Evolutionary conservation across 2,113 vertebrate genomes (phyloP).

Genomic region (Centrocercus urophasianus): DNA sequence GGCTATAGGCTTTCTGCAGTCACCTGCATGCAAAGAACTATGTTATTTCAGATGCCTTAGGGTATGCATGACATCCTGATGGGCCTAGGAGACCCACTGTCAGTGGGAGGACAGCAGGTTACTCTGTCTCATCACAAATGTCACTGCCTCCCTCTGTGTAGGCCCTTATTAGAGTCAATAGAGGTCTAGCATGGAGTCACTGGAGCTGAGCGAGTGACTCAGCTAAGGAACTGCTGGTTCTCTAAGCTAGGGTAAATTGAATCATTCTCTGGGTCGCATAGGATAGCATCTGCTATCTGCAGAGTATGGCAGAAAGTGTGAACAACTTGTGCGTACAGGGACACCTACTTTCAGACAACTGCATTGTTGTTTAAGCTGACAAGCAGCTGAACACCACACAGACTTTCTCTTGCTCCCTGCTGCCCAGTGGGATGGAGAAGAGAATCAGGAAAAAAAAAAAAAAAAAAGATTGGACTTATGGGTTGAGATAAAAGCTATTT

Average conservation of each 20-base stretch:
- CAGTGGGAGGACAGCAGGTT: background rate
- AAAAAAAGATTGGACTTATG: too few species aligned
- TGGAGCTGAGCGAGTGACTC: background rate
- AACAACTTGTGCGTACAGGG: background rate
- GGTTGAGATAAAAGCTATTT: too few species aligned
- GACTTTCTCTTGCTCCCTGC: too few species aligned
- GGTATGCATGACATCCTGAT: background rate
- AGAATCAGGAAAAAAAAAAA: too few species aligned
- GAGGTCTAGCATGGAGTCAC: background rate
- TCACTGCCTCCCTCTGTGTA: background rate
- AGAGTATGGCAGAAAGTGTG: background rate
- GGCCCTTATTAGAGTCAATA: background rate
- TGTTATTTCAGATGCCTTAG: background rate
- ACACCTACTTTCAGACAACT: background rate
- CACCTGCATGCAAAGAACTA: background rate
- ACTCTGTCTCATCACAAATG: background rate
- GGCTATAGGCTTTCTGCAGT: background rate
- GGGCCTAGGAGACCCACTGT: background rate
- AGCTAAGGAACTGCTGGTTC: background rate
- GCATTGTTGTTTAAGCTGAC: background rate
- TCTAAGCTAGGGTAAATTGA: background rate
- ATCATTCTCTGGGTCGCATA: background rate
- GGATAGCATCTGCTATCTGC: background rate
- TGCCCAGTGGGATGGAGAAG: too few species aligned
- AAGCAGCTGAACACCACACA: too few species aligned